These are phyloP conservation scores for Melospiza georgiana DNA, from an alignment of 2,113 vertebrate genomes.

Conservation along the genomic window DNA sequence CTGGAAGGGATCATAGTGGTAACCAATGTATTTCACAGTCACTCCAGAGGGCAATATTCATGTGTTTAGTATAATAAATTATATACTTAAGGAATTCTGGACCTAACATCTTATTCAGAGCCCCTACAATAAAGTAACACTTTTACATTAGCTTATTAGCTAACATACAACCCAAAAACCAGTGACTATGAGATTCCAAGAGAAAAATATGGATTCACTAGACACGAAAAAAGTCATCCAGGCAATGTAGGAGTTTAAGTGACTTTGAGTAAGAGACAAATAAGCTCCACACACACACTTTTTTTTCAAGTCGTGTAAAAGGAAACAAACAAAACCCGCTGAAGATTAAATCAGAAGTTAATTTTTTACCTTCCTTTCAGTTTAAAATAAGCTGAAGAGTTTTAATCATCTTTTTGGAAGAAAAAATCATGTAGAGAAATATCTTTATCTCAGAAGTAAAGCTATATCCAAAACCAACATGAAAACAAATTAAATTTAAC, in stretches of 20 bases:
- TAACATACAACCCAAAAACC: neutral
- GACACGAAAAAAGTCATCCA: neutral
- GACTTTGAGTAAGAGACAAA: neutral
- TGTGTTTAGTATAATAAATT: neutral
- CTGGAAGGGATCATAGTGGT: neutral
- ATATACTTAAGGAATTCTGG: neutral
- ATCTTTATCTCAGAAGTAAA: neutral
- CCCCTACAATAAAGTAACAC: neutral
- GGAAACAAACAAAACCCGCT: neutral
- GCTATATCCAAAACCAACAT: neutral
- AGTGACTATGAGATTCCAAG: neutral
- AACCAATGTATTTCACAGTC: neutral
- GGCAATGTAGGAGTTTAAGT: neutral
- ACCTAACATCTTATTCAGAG: neutral
- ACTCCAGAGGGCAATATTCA: neutral
- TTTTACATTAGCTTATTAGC: neutral
- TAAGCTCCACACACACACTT: accelerated
- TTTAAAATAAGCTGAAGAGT: neutral
- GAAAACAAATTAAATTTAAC: neutral
- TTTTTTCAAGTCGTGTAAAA: neutral
- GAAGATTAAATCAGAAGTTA: neutral
- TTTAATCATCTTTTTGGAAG: neutral
- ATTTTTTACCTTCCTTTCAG: neutral
- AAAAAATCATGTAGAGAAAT: neutral
- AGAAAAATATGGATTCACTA: neutral